These are phyloP conservation scores for Silurus lanzhouensis DNA, from an alignment of 2,797 vertebrate genomes.

Conservation along the genomic window DNA sequence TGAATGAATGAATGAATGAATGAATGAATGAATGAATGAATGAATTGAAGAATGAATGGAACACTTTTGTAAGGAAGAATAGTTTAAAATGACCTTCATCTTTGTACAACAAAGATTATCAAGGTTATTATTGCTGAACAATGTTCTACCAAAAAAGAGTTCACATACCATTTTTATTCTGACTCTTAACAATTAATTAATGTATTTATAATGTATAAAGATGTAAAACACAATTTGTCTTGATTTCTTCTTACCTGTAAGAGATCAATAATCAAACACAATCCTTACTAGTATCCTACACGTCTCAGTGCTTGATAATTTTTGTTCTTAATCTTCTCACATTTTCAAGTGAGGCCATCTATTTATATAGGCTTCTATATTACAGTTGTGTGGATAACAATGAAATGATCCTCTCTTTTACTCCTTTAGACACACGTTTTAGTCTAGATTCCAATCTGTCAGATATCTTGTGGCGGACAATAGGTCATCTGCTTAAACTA, in stretches of 20 bases:
- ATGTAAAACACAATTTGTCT: not conserved
- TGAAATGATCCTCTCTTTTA: not conserved
- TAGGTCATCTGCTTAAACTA: not conserved
- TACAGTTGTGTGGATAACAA: not conserved
- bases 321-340: not conserved
- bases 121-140: not conserved
- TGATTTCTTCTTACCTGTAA: not conserved
- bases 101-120: not conserved
- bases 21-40: too few relatives aligned
- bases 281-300: not conserved
- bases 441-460: not conserved
- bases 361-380: not conserved
- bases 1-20: not conserved
- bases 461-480: not conserved
- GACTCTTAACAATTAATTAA: not conserved
- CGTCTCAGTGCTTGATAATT: not conserved
- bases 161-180: not conserved
- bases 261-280: not conserved
- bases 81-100: not conserved
- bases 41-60: not conserved
- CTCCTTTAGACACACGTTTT: not conserved
- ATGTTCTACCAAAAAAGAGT: not conserved
- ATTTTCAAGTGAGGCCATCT: not conserved
- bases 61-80: not conserved
- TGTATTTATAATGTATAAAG: too few relatives aligned